Evolutionary conservation across 1,140 invertebrate species (phyloP).

Genomic region (Saccostrea glomerata): DNA sequence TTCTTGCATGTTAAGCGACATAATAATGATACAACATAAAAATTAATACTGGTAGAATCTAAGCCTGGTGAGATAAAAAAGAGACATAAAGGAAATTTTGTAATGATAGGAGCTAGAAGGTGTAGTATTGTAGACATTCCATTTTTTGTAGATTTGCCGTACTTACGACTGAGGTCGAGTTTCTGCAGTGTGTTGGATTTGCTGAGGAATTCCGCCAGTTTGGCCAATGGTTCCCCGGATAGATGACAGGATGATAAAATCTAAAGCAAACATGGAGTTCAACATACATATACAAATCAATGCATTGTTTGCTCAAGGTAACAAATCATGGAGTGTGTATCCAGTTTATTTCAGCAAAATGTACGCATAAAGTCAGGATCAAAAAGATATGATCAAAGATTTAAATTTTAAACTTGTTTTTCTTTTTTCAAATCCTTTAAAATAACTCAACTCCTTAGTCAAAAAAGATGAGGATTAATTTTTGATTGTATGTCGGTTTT

Average conservation of each 20-base stretch:
- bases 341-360: not conserved
- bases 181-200: slow-evolving; percentile 48
- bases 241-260: slow-evolving; percentile 53
- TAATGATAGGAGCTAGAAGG: too few species aligned
- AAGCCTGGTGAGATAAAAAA: too few species aligned
- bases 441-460: not conserved
- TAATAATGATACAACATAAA: too few species aligned
- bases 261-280: slow-evolving; percentile 15
- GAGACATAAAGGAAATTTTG: too few species aligned
- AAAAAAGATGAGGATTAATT: not conserved
- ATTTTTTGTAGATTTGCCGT: not conserved
- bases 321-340: not conserved
- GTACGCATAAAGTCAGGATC: not conserved
- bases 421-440: not conserved
- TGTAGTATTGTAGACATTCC: too few species aligned
- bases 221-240: slow-evolving; percentile 46
- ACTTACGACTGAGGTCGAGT: slow-evolving; percentile 60
- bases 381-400: not conserved
- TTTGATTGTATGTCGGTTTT: not conserved
- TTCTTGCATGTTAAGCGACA: too few species aligned
- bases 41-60: too few species aligned
- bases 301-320: not conserved
- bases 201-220: slow-evolving; percentile 52
- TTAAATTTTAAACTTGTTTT: not conserved
- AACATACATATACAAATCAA: not conserved